A percentile compares a stretch with the other conserved stretches of the same genome.
Evolutionary conservation across 2,113 vertebrate species (phyloP).

Genomic region (Corynorhinus townsendii): DNA sequence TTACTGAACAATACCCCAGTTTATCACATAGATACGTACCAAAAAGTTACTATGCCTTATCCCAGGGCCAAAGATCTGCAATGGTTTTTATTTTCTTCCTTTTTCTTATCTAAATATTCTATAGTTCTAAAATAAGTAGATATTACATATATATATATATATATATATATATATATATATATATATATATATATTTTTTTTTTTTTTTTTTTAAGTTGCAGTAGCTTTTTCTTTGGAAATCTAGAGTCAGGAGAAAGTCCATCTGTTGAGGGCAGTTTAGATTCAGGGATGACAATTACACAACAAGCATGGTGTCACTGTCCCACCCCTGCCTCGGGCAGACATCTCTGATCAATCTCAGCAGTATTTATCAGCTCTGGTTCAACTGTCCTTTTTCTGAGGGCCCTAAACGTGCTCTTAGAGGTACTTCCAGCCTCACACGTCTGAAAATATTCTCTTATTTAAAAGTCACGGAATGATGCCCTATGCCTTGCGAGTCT

Average conservation of each 20-base stretch:
- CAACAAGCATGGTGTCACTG: rapidly evolving
- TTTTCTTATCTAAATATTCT: not conserved
- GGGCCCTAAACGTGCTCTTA: not conserved
- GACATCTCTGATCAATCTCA: not conserved
- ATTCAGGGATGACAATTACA: rapidly evolving
- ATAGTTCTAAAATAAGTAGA: not conserved
- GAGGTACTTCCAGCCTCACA: rapidly evolving
- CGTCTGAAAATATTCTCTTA: not conserved
- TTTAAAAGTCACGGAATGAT: not conserved
- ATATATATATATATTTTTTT: not conserved
- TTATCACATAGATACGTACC: too few relatives aligned
- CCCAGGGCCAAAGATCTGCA: not conserved
- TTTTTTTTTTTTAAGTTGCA: not conserved
- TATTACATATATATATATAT: not conserved
- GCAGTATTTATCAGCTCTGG: not conserved
- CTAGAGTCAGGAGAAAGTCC: not conserved
- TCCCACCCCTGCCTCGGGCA: not conserved
- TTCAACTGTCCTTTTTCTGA: rapidly evolving
- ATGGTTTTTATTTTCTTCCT: not conserved
- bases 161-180: not conserved
- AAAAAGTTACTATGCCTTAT: rapidly evolving
- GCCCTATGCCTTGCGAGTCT: not conserved
- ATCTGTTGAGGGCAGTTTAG: not conserved
- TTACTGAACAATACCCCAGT: rapidly evolving
- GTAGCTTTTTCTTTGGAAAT: not conserved